Evolutionary conservation across 2,113 vertebrate genomes (phyloP).

Genomic region (Pogona vitticeps): DNA sequence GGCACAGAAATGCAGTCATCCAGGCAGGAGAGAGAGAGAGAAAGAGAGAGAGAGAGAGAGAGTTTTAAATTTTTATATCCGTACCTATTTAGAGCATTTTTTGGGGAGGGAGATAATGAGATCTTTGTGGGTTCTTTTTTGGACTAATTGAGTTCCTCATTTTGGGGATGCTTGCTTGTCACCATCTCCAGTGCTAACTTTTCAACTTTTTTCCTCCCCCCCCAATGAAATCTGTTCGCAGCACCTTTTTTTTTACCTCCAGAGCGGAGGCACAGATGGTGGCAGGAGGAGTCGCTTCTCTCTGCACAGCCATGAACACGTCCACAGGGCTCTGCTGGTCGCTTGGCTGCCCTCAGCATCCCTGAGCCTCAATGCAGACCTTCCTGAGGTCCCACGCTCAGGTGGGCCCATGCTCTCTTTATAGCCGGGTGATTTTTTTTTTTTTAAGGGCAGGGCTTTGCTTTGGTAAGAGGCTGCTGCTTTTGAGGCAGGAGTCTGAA

Average conservation of each 20-base stretch:
- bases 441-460: neutral
- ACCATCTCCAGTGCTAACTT: constrained; percentile 71
- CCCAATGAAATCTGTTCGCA: constrained; percentile 71
- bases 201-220: constrained; percentile 76
- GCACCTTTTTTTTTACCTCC: constrained; percentile 68
- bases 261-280: constrained; percentile 62
- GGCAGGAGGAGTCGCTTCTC: constrained; percentile 51
- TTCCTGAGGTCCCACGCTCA: neutral
- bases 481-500: neutral
- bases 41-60: constrained; percentile 59
- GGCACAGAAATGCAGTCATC: constrained; percentile 76
- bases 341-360: constrained; percentile 20
- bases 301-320: constrained; percentile 61
- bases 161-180: constrained; percentile 71
- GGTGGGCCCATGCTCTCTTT: too few species aligned
- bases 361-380: constrained; percentile 36
- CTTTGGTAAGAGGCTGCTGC: neutral
- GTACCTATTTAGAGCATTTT: constrained; percentile 77
- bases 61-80: constrained; percentile 82
- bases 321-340: constrained; percentile 50
- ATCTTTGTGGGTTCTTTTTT: constrained; percentile 71
- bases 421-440: neutral
- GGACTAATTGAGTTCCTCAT: constrained; percentile 77
- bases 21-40: constrained; percentile 75
- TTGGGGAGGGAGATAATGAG: constrained; percentile 75